Base-by-base conservation (phyloP, 2,797 vertebrate genomes). In the Pagetopsis macropterus region DNA sequence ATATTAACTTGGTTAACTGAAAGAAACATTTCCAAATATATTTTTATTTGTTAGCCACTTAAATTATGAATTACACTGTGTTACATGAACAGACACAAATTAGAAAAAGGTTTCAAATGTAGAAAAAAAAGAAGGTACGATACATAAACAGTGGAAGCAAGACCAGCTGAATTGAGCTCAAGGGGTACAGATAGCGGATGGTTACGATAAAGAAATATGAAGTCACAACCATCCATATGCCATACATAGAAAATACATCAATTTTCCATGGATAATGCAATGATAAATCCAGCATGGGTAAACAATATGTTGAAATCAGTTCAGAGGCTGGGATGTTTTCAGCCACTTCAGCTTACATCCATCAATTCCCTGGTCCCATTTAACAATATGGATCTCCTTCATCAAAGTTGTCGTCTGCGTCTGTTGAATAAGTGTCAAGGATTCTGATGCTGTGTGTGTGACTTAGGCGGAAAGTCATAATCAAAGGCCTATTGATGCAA, bases 311-410 rank as follows among this genome's bases (percentile, higher is more conserved):
- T 64, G 44, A 64, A 76, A 66, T 70, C 27, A 61, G 63, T 23
- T 56, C 4, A 58, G 33, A 70, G 9, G 40, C 3, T 6, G 44
- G 13, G 33, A 33, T 12, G 16, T 67, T 61, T 66, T n/a, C 21
- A 57, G 49, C 45, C 5, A 41, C 68, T 54, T 70, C 46, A 57
- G 16, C 48, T 31, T 23, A 64, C 49, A 56, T 72, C 15, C 9
- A 7, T 33, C 50, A 50, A 12, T 11, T 27, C 50, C 31, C 58
- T 88, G 87, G 86, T 89, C 88, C 89, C 84, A n/a, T 64, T 76
- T 3, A 41, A 19, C 55, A 37, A 37, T 9, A 5, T 3, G 16
- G 17, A 17, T 58, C 37, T 33, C n/a, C 21, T 15, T 1, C 4
- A 50, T 23, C 21, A 27, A 16, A 33, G 9, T 16, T 16, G 19